Conservation (phyloP, 2,888 invertebrate species). For the Hirtodrosophila histrioides region DNA sequence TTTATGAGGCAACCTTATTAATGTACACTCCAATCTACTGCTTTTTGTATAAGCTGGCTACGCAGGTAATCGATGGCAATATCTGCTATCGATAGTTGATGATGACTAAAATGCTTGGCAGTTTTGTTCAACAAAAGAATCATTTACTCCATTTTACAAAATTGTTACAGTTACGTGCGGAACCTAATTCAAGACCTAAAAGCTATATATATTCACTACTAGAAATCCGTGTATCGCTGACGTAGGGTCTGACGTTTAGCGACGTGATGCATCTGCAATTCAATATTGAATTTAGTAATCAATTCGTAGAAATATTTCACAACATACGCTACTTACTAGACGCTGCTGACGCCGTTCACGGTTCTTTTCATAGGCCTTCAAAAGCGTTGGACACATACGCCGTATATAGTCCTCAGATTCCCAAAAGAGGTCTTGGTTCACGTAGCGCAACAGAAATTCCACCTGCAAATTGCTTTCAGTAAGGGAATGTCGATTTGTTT, state of each 20-base stretch:
- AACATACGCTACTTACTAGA: slow-evolving; percentile 59
- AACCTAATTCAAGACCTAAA: slow-evolving; percentile 62
- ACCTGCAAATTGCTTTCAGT: slow-evolving; percentile 50
- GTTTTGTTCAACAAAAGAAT: slow-evolving; percentile 73
- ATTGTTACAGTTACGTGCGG: slow-evolving; percentile 67
- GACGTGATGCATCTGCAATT: slow-evolving; percentile 76
- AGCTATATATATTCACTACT: slow-evolving; percentile 56
- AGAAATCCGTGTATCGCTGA: slow-evolving; percentile 80
- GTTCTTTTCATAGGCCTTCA: slow-evolving; percentile 74
- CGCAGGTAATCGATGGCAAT: slow-evolving; percentile 1
- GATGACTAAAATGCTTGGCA: neutral
- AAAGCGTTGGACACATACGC: slow-evolving; percentile 73
- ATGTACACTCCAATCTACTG: neutral
- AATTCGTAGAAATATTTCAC: neutral
- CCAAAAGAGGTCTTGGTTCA: slow-evolving; percentile 75
- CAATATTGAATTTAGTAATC: neutral
- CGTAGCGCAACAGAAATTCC: slow-evolving; percentile 76
- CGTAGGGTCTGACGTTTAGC: slow-evolving; percentile 80
- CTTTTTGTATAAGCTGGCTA: neutral
- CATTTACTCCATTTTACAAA: slow-evolving; percentile 76
- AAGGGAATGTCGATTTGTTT: neutral
- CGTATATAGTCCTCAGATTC: slow-evolving; percentile 74
- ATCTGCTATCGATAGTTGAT: slow-evolving; percentile 14
- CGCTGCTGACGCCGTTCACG: slow-evolving; percentile 77
- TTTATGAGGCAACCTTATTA: no score